Conservation (phyloP, 2,113 vertebrate genomes). For the Puma concolor region DNA sequence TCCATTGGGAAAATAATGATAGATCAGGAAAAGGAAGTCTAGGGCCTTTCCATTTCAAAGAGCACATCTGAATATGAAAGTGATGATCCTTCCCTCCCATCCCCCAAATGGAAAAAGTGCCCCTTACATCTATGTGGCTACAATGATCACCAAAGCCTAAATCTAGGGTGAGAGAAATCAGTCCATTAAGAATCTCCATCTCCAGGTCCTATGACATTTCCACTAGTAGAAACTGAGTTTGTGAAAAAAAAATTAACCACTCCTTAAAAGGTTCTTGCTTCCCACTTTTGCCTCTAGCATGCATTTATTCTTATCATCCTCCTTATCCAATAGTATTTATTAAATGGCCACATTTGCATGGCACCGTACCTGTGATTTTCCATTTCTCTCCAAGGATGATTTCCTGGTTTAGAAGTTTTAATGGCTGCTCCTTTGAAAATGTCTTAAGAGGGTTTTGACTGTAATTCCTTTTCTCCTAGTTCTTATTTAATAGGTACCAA, state of each 20-base stretch:
- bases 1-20: background rate
- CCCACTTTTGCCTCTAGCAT: slow-evolving; percentile 60
- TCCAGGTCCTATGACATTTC: slow-evolving; percentile 40
- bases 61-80: background rate
- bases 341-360: slow-evolving; percentile 77
- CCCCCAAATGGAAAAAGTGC: background rate
- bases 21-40: background rate
- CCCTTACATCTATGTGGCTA: background rate
- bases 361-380: slow-evolving; percentile 71
- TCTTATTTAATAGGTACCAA: slow-evolving; percentile 81
- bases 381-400: slow-evolving; percentile 79
- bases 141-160: background rate
- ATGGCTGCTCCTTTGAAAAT: slow-evolving; percentile 82
- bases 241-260: slow-evolving; percentile 29
- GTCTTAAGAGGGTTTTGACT: slow-evolving; percentile 81
- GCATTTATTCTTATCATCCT: slow-evolving; percentile 73
- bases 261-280: slow-evolving; percentile 47
- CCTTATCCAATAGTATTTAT: slow-evolving; percentile 74
- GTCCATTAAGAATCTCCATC: background rate
- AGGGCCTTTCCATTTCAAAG: background rate
- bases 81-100: background rate
- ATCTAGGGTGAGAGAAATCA: background rate
- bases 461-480: slow-evolving; percentile 80
- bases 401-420: slow-evolving; percentile 81
- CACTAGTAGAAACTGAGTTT: slow-evolving; percentile 47